Evolutionary conservation across 2,113 vertebrate genomes (phyloP), one percentile per base, ranked within the genome.

Genomic region (Epinephelus moara): DNA sequence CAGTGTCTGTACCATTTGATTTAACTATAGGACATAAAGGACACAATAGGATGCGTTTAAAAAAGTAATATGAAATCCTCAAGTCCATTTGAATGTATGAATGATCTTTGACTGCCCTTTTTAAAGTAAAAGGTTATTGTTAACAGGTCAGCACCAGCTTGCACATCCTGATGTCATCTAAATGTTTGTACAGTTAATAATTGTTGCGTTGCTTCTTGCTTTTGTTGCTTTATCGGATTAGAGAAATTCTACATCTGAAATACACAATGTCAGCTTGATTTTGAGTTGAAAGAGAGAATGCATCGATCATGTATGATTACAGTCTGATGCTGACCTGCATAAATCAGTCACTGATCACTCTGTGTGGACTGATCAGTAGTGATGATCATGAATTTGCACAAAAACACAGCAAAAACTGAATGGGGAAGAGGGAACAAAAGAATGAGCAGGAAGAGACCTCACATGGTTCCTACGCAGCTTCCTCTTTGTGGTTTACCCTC

Each of bases 401-500:
- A 3, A 6, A 70, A 42, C 30, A 70, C 1, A 33, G 10, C 6
- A 30, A 21, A 67, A 21, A 7, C 17, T n/a, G 49, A 55, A 66
- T 52, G 49, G 33, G 13, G 57, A 15, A n/a, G 12, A 30, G 50
- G n/a, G 50, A 47, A 50, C 30, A 5, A 55, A 52, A 66, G 5
- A 50, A 2, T 13, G 7, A 17, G 5, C 0, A 3, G 11, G 21
- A 55, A 67, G 30, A 61, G 12, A 13, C 37, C 12, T 15, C 7
- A n/a, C n/a, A n/a, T 52, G 10, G 4, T 67, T 66, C 53, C n/a
- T 37, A 42, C 0, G 1, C 17, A 23, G 12, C 19, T 17, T 15
- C 27, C 2, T 21, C 52, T 70, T 40, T 63, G 59, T 70, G 19
- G 60, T 75, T 71, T 78, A 57, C n/a, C 17, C 60, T 59, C 30